These are phyloP conservation scores for Salarias fasciatus DNA, from an alignment of 2,797 vertebrate species.

Conservation along the genomic window DNA sequence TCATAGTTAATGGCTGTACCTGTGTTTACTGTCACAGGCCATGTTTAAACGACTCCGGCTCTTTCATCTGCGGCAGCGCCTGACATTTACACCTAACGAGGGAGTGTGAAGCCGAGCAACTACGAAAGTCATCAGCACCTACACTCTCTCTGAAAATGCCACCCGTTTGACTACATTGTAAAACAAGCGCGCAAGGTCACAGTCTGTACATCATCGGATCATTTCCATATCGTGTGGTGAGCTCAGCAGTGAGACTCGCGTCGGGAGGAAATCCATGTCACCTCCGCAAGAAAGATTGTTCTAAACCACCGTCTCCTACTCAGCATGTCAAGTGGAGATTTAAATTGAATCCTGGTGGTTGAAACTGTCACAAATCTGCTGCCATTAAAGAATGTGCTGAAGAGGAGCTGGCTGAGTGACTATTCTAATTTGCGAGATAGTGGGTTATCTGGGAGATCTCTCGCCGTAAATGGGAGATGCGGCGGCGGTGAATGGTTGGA, in stretches of 20 bases:
- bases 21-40: conserved; percentile 49
- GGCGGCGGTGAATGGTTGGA: conserved; percentile 40
- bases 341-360: conserved; percentile 62
- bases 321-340: conserved; percentile 67
- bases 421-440: conserved; percentile 70
- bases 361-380: conserved; percentile 62
- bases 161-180: conserved; percentile 40
- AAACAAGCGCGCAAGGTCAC: conserved; percentile 49
- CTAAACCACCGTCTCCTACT: conserved; percentile 45
- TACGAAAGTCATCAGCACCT: conserved; percentile 53
- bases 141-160: conserved; percentile 44
- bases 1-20: conserved; percentile 32
- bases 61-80: conserved; percentile 37
- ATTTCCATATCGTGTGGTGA: conserved; percentile 26
- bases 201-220: conserved; percentile 10
- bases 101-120: conserved; percentile 40
- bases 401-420: conserved; percentile 64
- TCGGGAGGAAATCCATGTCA: conserved; percentile 34
- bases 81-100: conserved; percentile 67
- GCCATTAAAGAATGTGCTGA: conserved; percentile 58
- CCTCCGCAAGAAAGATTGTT: conserved; percentile 33
- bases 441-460: conserved; percentile 71
- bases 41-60: conserved; percentile 43
- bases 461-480: conserved; percentile 57
- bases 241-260: background rate